phyloP scores from a whole-genome alignment of 1,140 invertebrate genomes.

The Carposina sasakii region DNA sequence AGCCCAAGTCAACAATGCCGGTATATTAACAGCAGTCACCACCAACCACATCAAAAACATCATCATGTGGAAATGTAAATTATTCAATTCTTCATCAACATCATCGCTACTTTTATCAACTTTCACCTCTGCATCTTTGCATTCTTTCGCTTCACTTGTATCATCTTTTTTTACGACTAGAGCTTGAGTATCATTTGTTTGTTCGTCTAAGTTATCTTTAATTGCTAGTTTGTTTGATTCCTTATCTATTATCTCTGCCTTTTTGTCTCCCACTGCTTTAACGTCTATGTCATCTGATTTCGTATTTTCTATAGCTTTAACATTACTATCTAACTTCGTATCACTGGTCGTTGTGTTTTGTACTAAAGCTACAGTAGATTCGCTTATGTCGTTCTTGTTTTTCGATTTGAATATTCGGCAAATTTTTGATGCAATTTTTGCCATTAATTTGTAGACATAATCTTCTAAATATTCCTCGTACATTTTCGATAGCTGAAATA shows the following conservation, averaged over 20 bases:
- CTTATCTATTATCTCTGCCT: conserved; percentile 11
- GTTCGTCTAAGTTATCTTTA: conserved; percentile 14
- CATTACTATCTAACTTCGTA: too few species aligned
- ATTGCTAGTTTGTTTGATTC: conserved; percentile 11
- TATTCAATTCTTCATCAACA: conserved; percentile 51
- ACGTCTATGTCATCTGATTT: conserved; percentile 18
- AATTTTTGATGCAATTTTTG: conserved; percentile 59
- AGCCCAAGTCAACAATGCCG: conserved; percentile 75
- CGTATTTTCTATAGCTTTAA: conserved; percentile 12
- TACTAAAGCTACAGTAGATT: conserved; percentile 18
- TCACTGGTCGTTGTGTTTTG: too few species aligned
- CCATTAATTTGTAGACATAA: conserved; percentile 73
- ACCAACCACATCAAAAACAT: conserved; percentile 74
- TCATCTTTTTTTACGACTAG: neutral
- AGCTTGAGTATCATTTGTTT: conserved; percentile 2
- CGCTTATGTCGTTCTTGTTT: conserved; percentile 15
- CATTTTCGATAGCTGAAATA: conserved; percentile 77
- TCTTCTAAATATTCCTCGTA: conserved; percentile 84
- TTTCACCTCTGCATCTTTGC: too few species aligned
- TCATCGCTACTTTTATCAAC: conserved; percentile 3
- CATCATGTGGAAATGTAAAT: conserved; percentile 75
- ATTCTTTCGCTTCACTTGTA: neutral
- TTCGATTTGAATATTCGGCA: conserved; percentile 43
- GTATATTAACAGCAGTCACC: conserved; percentile 72
- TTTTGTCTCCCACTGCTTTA: neutral